Conservation (phyloP, 2,113 vertebrate genomes). For the Sterrhoptilus dennistouni region DNA sequence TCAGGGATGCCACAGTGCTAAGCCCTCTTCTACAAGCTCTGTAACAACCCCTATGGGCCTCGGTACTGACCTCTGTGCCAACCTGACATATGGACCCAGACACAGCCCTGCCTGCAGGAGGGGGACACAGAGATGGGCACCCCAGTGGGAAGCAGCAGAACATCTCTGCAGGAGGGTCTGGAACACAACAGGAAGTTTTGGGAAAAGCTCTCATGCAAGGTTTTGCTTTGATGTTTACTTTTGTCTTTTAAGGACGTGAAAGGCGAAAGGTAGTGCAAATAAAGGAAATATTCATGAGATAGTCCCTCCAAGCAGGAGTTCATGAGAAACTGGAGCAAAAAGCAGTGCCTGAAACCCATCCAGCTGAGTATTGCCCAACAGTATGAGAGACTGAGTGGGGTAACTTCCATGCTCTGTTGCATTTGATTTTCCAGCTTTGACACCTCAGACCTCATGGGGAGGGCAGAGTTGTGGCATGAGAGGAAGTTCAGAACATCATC, state of each 20-base stretch:
- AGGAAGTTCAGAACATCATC: not conserved
- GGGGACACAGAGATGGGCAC: not conserved
- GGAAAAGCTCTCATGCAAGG: not conserved
- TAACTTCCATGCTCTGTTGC: not conserved
- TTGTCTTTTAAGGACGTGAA: not conserved
- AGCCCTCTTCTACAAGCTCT: not conserved
- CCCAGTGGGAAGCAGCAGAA: not conserved
- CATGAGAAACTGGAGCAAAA: not conserved
- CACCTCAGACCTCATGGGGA: not conserved
- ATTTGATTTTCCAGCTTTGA: not conserved
- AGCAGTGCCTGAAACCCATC: not conserved
- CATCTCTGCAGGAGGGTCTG: not conserved
- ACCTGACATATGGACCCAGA: rapidly evolving
- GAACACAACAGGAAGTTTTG: not conserved
- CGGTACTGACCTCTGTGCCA: not conserved
- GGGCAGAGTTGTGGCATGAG: not conserved
- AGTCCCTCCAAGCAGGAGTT: not conserved
- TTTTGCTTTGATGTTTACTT: not conserved
- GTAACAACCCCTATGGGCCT: not conserved
- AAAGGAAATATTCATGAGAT: not conserved
- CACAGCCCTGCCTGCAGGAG: not conserved
- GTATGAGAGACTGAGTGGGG: not conserved
- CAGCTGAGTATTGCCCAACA: not conserved
- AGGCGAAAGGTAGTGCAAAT: not conserved
- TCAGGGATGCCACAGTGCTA: not conserved